Conservation (phyloP, 2,113 vertebrate genomes). For the Vanacampus margaritifer region DNA sequence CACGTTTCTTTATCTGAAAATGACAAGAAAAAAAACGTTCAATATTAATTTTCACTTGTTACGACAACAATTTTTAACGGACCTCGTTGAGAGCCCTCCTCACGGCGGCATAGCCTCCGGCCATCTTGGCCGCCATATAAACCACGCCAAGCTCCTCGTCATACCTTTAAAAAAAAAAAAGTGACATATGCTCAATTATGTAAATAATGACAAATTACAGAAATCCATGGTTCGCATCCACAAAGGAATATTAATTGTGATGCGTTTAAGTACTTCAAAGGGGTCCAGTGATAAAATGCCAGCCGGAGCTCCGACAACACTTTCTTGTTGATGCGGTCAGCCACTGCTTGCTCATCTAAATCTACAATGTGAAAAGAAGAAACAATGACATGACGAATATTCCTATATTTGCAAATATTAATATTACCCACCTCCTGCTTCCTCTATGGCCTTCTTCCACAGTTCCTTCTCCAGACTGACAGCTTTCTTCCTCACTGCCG, state of each 20-base stretch:
- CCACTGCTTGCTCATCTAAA: constrained; percentile 37
- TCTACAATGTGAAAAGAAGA: constrained; percentile 40
- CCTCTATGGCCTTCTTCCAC: constrained; percentile 48
- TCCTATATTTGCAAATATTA: not conserved
- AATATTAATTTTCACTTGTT: not conserved
- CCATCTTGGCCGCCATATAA: constrained; percentile 82
- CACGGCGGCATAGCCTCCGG: constrained; percentile 81
- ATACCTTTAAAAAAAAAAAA: constrained; percentile 66
- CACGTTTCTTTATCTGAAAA: constrained; percentile 78
- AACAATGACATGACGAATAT: not conserved
- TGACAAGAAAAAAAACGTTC: constrained; percentile 2
- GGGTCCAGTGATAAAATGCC: constrained; percentile 80
- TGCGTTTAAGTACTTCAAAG: constrained; percentile 68
- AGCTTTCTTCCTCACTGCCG: constrained; percentile 68
- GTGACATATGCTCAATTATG: not conserved
- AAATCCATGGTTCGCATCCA: not conserved
- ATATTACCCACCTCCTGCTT: constrained; percentile 39
- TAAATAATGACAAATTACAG: not conserved
- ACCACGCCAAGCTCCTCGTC: constrained; percentile 72
- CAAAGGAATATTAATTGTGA: not conserved
- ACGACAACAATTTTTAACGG: not conserved
- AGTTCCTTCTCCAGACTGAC: constrained; percentile 67
- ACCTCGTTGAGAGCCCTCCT: constrained; percentile 83
- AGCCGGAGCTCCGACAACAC: constrained; percentile 75
- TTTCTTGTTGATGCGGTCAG: constrained; percentile 63